Evolutionary conservation across 1,140 invertebrate species (phyloP).

Genomic region (Neotoxoptera formosana): DNA sequence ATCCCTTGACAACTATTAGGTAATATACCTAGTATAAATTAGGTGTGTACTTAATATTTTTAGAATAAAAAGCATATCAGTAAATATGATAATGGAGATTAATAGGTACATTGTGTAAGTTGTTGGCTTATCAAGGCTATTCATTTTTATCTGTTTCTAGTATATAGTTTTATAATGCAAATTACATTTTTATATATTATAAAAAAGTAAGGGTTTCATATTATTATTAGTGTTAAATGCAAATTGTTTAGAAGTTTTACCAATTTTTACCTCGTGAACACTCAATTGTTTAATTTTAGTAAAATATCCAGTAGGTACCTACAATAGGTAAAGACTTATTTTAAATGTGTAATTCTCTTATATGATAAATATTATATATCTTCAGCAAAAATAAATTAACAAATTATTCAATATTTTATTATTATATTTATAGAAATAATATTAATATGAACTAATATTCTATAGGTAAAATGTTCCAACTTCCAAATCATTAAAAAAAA

Average conservation of each 20-base stretch:
- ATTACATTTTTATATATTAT: constrained; percentile 13
- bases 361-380: background rate
- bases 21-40: background rate
- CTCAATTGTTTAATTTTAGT: background rate
- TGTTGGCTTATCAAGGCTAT: constrained; percentile 20
- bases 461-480: too few species aligned
- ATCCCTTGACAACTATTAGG: constrained; percentile 37
- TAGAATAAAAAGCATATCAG: constrained; percentile 40
- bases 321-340: background rate
- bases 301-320: background rate
- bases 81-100: constrained; percentile 48
- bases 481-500: background rate
- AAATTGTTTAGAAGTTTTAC: constrained; percentile 25
- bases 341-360: background rate
- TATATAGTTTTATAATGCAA: background rate
- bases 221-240: background rate
- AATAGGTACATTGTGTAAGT: constrained; percentile 27
- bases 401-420: background rate
- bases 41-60: constrained; percentile 26
- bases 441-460: background rate
- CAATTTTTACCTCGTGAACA: background rate
- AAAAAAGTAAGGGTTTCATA: background rate
- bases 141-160: constrained; percentile 27
- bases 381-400: background rate
- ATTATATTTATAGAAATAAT: background rate